Percentiles rank a stretch among this genome's conserved stretches.
Evolutionary conservation across 2,113 vertebrate genomes (phyloP).

Genomic region (Mohoua ochrocephala): DNA sequence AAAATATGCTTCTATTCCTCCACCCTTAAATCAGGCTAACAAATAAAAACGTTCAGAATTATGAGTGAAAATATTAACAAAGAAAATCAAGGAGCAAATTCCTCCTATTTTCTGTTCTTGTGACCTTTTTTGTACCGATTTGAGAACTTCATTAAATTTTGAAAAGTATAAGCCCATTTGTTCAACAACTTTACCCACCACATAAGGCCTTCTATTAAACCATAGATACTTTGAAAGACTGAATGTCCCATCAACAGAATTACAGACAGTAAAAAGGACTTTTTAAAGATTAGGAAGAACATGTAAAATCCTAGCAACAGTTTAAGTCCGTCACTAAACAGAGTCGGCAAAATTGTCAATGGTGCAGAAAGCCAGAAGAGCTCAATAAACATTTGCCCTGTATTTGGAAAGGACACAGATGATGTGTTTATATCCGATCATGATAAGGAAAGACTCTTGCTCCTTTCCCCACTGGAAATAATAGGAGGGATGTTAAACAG

Average conservation of each 20-base stretch:
- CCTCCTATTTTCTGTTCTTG: background rate
- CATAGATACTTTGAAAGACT: background rate
- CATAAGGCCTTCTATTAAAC: background rate
- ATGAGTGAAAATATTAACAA: background rate
- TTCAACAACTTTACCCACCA: background rate
- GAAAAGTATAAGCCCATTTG: background rate
- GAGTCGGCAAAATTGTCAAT: background rate
- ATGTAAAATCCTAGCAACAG: conserved; percentile 39
- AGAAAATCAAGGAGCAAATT: background rate
- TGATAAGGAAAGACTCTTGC: conserved; percentile 11
- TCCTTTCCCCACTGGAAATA: background rate
- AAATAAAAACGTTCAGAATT: background rate
- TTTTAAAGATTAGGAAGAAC: background rate
- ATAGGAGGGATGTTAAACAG: conserved; percentile 21
- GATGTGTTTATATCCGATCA: background rate
- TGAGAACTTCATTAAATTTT: background rate
- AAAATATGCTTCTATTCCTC: background rate
- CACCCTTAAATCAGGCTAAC: background rate
- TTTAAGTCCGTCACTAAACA: background rate
- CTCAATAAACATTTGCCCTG: conserved; percentile 30
- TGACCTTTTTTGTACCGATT: background rate
- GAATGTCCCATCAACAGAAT: background rate
- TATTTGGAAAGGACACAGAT: conserved; percentile 19
- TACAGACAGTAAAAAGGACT: background rate
- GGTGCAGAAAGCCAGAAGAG: conserved; percentile 32